Evolutionary conservation across 2,113 vertebrate species (phyloP), one percentile per base, ranked within the genome.

Genomic region (Pseudolaguvia tuberculata): DNA sequence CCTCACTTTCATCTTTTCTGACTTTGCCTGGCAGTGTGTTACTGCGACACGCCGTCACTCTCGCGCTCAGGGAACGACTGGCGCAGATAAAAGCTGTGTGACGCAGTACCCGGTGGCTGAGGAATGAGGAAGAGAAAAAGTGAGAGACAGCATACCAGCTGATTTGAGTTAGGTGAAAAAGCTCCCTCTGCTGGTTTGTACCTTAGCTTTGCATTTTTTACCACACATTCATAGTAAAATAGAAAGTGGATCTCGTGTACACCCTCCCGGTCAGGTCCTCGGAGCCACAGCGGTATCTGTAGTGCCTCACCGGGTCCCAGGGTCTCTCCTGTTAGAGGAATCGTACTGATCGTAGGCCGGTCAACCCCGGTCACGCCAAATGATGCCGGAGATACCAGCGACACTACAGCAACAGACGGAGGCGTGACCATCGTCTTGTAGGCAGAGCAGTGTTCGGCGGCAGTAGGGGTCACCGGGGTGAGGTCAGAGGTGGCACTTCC

Each of bases 211-310:
- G 91, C 91, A 42, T 92, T 91, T 79, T 89, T 95, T 84, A 93
- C 91, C 83, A 91, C 83, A 86, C 93, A 93, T 86, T 98, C 93
- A 1, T 98, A 99, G 82, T 98, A 98, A 89, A 99, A 99, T 27
- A 99, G 89, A 85, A 98, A 98, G 84, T 95, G 95, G 87, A 99
- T 98, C 89, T 99, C 96, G 80, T 99, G 97, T 74, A 99, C 97
- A 20, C 97, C 97, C 86, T 99, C 96, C 81, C 91, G 91, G 84
- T 99, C 97, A 15, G 97, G 96, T 56, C 97, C 97, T 67, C 96
- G 87, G 78, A 99, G 89, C 97, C 97, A 99, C 82, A 99, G 92
- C 0, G 97, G 97, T 23, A 99, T 88, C 86, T 96, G 96, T 42
- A 92, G 88, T 31, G 95, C 94, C 83, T 94, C 88, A 39, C 95